phyloP scores from a whole-genome alignment of 2,888 invertebrate species.

The Oligia fasciuncula region DNA sequence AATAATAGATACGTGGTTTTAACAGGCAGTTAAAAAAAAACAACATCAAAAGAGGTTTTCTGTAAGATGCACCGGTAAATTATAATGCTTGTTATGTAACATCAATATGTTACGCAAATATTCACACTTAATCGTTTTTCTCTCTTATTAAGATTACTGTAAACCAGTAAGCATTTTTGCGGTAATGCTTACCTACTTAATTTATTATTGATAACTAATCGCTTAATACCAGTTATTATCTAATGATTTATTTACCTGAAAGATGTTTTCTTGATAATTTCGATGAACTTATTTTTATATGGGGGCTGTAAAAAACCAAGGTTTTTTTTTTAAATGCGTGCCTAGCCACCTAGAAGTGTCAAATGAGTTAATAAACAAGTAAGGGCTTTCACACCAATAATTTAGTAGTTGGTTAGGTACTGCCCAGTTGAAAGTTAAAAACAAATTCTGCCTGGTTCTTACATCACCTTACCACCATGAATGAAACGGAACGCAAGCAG shows the following conservation, averaged over 20 bases:
- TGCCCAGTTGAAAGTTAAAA: not conserved
- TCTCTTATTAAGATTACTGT: slow-evolving; percentile 39
- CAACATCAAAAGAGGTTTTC: not conserved
- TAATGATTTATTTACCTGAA: not conserved
- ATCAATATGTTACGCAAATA: slow-evolving; percentile 46
- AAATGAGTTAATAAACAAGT: not conserved
- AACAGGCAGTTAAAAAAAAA: not conserved
- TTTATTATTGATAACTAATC: not conserved
- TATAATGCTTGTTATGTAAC: slow-evolving; percentile 30
- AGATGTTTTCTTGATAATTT: not conserved
- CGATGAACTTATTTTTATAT: not conserved
- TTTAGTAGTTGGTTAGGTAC: not conserved
- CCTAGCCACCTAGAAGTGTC: not conserved
- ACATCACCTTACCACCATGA: slow-evolving; percentile 49
- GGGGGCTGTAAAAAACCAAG: no score
- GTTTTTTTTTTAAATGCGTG: not conserved
- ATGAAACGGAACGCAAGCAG: slow-evolving; percentile 81
- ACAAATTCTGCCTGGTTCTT: slow-evolving; percentile 14
- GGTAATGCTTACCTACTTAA: not conserved
- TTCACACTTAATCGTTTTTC: slow-evolving; percentile 43
- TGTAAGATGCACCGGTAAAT: slow-evolving; percentile 41
- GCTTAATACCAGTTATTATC: not conserved
- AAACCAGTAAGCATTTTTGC: slow-evolving; percentile 15
- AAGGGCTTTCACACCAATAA: not conserved
- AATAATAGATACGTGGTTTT: not conserved